phyloP scores from a whole-genome alignment of 2,113 vertebrate genomes.

The Leptobrachium ailaonicum region DNA sequence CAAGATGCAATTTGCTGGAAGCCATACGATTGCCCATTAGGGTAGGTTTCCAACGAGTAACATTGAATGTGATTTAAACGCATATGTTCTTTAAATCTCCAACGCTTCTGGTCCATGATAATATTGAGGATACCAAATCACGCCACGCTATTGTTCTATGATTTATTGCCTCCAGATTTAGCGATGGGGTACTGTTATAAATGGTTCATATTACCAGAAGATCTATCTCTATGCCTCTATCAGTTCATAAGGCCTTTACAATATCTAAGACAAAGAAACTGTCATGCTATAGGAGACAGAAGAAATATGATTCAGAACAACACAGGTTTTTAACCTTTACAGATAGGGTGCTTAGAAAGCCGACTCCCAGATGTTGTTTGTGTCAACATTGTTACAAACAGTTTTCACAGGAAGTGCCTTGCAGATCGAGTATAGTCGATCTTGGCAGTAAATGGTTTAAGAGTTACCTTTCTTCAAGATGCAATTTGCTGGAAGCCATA shows the following conservation, averaged over 20 bases:
- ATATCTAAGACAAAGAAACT: constrained; percentile 11
- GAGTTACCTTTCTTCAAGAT: no score
- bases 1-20: no score
- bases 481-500: no score
- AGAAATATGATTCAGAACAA: constrained; percentile 16
- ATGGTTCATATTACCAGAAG: constrained; percentile 3
- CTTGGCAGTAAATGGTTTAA: no score
- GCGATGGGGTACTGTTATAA: background rate
- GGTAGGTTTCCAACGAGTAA: no score
- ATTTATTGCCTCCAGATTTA: background rate
- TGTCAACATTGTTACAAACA: no score
- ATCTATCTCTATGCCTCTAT: background rate
- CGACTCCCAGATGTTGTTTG: constrained; percentile 4
- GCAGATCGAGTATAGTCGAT: no score
- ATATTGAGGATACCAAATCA: background rate
- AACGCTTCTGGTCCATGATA: background rate
- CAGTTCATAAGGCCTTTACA: constrained; percentile 19
- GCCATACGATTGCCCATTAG: no score
- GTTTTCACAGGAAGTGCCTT: no score
- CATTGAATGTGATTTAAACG: no score
- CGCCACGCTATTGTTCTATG: background rate
- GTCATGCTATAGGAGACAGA: constrained; percentile 12
- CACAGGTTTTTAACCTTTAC: constrained; percentile 18
- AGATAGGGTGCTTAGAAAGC: constrained; percentile 8
- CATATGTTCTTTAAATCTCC: background rate